phyloP scores from a whole-genome alignment of 2,113 vertebrate genomes.

The Cyprinodon variegatus region DNA sequence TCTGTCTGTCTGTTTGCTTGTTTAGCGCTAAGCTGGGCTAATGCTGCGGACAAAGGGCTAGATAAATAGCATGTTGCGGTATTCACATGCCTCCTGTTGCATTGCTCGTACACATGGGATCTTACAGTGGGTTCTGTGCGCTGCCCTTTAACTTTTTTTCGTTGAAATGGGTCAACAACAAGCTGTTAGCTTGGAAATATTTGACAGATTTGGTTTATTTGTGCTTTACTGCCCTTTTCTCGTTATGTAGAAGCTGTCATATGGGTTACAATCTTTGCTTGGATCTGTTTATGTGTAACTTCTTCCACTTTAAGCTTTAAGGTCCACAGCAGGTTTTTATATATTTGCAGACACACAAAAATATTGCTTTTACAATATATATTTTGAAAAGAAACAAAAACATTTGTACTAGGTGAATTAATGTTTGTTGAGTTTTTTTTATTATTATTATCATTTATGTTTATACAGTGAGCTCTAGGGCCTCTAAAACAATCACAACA shows the following conservation, averaged over 20 bases:
- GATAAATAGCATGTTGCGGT: constrained; percentile 60
- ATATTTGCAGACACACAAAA: not conserved
- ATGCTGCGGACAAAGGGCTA: constrained; percentile 62
- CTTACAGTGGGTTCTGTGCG: constrained; percentile 5
- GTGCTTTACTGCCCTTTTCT: not conserved
- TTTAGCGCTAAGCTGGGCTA: constrained; percentile 67
- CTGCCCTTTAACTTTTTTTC: not conserved
- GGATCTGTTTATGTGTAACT: not conserved
- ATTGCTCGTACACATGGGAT: constrained; percentile 14
- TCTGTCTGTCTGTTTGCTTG: constrained; percentile 58
- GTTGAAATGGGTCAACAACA: not conserved
- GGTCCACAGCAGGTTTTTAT: not conserved
- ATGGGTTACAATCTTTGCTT: not conserved
- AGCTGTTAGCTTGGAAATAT: not conserved
- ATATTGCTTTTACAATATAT: not conserved
- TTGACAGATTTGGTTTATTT: not conserved
- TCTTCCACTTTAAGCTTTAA: not conserved
- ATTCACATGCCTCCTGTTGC: constrained; percentile 60
- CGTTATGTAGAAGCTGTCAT: not conserved
- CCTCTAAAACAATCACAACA: not conserved
- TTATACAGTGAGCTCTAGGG: not conserved
- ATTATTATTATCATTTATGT: not conserved
- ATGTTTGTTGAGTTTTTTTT: not conserved
- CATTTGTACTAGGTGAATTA: not conserved
- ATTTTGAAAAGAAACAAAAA: not conserved